Percentiles rank a stretch among this genome's conserved stretches.
Conservation (phyloP, 2,797 vertebrate species). For the Pteropus rufus region DNA sequence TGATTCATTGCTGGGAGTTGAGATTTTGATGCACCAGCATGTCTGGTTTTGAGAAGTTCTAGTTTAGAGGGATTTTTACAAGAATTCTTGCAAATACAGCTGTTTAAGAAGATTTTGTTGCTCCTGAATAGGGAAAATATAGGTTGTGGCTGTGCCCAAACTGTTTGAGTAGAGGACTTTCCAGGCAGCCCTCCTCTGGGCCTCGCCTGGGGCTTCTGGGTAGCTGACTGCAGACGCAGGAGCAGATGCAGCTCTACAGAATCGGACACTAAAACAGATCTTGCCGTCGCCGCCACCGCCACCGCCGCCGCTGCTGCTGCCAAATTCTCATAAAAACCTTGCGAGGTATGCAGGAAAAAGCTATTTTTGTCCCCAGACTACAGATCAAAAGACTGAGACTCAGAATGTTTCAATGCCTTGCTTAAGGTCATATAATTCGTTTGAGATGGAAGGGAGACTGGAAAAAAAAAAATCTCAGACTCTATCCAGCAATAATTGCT, state of each 20-base stretch:
- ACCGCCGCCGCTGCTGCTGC: not conserved
- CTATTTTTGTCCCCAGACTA: not conserved
- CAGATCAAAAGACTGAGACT: not conserved
- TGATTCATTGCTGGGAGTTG: not conserved
- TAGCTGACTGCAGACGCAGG: not conserved
- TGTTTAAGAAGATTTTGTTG: not conserved
- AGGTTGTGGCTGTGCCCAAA: not conserved
- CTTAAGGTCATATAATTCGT: not conserved
- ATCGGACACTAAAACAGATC: not conserved
- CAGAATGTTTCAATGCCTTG: not conserved
- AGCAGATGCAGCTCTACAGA: not conserved
- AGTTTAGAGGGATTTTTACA: not conserved
- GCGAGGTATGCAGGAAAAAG: not conserved
- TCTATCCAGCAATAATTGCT: not conserved
- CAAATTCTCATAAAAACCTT: not conserved
- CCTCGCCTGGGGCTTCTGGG: not conserved
- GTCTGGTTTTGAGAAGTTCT: not conserved
- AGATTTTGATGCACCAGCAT: not conserved
- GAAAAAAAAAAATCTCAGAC: not conserved
- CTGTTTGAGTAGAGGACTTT: not conserved
- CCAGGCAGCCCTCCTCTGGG: not conserved
- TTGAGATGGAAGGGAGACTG: not conserved
- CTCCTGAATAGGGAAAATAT: not conserved
- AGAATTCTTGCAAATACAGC: not conserved
- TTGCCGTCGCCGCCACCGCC: not conserved